Evolutionary conservation across 2,113 vertebrate species (phyloP), one percentile per base, ranked within the genome.

Genomic region (Centropristis striata): DNA sequence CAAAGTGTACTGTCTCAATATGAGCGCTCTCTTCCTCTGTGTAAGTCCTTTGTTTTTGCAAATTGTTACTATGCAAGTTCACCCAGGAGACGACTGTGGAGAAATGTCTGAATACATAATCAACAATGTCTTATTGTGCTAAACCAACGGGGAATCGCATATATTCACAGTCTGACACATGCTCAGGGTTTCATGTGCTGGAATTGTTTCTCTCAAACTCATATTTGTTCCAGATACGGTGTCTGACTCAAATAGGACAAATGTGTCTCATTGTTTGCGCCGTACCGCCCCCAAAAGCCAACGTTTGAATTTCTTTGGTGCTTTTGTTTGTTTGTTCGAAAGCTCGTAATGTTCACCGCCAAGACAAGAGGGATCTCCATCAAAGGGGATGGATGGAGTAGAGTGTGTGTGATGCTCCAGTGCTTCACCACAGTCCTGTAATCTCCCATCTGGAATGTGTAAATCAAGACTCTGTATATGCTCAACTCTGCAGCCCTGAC

Each of bases 371-470:
- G 69, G 69, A 77, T 86, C 80, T 81, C 77, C 79, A 86, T 89
- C 84, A 91, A 91, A 90, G 80, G 44, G 68, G 79, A 86, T 75
- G 75, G 86, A 73, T 37, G 36, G 73, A 75, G 82, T 12, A 39
- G 81, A 72, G 80, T 67, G 79, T 80, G 78, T 77, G 84, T 74
- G 89, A 91, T 90, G 83, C 90, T 89, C 83, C 77, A 83, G 77
- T 73, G 84, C 79, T 80, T 90, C 80, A 75, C 77, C 85, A 50
- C 81, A 87, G 85, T 86, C 77, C 88, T 86, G 76, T 90, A 92
- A 90, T 91, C 89, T 89, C 73, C 88, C 94, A 95, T 94, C 93
- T 95, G 94, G 92, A 93, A 90, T 70, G 89, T 91, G 92, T 95
- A 95, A 95, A 95, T 95, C 93, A 94, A 79, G 85, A 81, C 88